These are phyloP conservation scores for Chrysodeixis includens DNA, from an alignment of 2,888 invertebrate genomes.

Conservation along the genomic window DNA sequence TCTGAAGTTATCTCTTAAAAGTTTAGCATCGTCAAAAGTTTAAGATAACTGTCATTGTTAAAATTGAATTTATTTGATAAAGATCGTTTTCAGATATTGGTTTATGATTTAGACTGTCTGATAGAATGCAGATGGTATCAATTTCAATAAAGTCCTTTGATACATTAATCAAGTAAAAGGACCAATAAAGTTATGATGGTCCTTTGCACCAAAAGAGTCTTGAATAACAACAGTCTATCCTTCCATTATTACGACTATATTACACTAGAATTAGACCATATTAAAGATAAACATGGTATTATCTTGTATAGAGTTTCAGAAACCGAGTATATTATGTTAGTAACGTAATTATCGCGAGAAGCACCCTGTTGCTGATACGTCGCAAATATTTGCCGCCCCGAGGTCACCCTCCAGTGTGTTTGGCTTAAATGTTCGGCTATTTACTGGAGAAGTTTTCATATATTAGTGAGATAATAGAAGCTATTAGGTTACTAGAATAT, in stretches of 20 bases:
- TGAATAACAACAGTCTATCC: background rate
- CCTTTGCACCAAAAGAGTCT: background rate
- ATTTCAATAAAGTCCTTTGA: background rate
- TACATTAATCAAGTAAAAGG: background rate
- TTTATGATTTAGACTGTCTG: background rate
- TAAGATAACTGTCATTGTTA: background rate
- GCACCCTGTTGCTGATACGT: slow-evolving; percentile 12
- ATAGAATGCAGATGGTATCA: background rate
- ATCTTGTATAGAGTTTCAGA: background rate
- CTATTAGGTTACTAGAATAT: no score
- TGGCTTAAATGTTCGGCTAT: background rate
- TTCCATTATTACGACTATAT: background rate
- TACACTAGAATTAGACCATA: no score
- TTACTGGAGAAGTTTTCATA: background rate
- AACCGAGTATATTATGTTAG: slow-evolving; percentile 13
- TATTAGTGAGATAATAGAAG: no score
- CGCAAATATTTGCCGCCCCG: slow-evolving; percentile 32
- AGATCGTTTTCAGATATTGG: no score
- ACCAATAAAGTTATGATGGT: background rate
- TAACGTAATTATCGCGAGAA: slow-evolving; percentile 15
- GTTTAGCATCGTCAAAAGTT: background rate
- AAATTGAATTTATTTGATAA: background rate
- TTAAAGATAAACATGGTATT: background rate
- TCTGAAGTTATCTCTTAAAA: background rate
- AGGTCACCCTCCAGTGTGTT: background rate